Evolutionary conservation across 1,140 invertebrate genomes (phyloP), one percentile per base, ranked within the genome.

Genomic region (Drosophila sp.): DNA sequence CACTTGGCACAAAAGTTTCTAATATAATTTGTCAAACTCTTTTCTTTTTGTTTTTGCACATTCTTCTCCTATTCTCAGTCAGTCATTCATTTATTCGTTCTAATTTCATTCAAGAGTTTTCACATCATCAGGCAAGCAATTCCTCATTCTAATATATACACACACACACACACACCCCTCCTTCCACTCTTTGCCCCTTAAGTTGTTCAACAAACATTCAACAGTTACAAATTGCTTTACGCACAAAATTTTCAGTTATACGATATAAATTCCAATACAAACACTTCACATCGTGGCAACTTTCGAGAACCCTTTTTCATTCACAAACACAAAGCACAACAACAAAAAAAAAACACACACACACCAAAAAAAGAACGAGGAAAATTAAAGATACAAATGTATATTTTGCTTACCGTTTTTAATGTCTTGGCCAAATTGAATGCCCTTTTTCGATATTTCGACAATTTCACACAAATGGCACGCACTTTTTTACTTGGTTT

Each of bases 221-320:
- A 83, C 80, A 83, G 80, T 76, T 83, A 81, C 75, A 84, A 84
- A 86, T 86, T 65, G 78, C 65, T 66, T 44, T 67, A 74, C 62
- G 40, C 66, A 72, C 68, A 80, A 76, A 69, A 83, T 84, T 50
- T 84, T 79, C 65, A 55, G 69, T 80, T 77, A 76, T 80, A 66
- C 76, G 77, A 84, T 80, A 67, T 85, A 67, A 80, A 85, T 80
- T 73, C 66, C 69, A 65, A 55, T 57, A 66, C 63, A 72, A 56
- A 65, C 50, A 66, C 47, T 57, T 4, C 30, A 57, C 55, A 27
- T 54, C 25, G 8, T 38, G 35, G 35, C 35, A 38, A 38, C 35
- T 38, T 38, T 38, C 25, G 33, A 1, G 17, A 23, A 47, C 17
- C 44, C 17, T 23, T 47, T 47, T 25, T 23, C 17, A 47, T 23